A percentile compares a stretch with the other conserved stretches of the same genome.
Evolutionary conservation across 2,113 vertebrate genomes (phyloP).

Genomic region (Cebus imitator): DNA sequence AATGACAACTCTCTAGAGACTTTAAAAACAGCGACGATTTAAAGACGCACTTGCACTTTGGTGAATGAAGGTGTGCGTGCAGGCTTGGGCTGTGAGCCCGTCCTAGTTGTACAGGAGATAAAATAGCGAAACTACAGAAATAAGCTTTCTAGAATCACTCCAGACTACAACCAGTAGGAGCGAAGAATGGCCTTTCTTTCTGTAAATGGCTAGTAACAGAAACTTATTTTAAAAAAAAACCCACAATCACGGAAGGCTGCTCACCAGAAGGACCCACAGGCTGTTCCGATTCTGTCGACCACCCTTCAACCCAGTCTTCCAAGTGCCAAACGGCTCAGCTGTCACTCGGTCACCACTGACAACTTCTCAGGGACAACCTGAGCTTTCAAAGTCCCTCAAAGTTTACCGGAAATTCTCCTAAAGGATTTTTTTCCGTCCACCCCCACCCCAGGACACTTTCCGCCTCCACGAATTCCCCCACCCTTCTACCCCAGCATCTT

Average conservation of each 20-base stretch:
- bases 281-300: not conserved
- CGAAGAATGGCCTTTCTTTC: slow-evolving; percentile 22
- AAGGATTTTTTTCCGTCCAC: not conserved
- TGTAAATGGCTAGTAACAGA: slow-evolving; percentile 19
- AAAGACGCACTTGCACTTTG: not conserved
- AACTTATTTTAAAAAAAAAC: slow-evolving; percentile 24
- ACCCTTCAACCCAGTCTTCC: not conserved
- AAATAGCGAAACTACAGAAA: not conserved
- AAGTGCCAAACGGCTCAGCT: not conserved
- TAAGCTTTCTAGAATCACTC: slow-evolving; percentile 30
- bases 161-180: not conserved
- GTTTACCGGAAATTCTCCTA: not conserved
- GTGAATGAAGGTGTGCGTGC: not conserved
- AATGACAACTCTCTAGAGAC: not conserved
- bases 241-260: not conserved
- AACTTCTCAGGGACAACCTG: not conserved
- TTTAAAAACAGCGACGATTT: slow-evolving; percentile 33
- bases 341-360: slow-evolving; percentile 36
- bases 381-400: slow-evolving; percentile 34
- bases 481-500: not conserved
- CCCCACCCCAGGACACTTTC: not conserved
- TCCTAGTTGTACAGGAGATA: not conserved
- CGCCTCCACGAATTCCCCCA: not conserved
- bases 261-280: not conserved
- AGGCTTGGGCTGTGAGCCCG: not conserved